These are phyloP conservation scores for Cheilosia soror DNA, from an alignment of 2,888 invertebrate genomes.

Conservation along the genomic window DNA sequence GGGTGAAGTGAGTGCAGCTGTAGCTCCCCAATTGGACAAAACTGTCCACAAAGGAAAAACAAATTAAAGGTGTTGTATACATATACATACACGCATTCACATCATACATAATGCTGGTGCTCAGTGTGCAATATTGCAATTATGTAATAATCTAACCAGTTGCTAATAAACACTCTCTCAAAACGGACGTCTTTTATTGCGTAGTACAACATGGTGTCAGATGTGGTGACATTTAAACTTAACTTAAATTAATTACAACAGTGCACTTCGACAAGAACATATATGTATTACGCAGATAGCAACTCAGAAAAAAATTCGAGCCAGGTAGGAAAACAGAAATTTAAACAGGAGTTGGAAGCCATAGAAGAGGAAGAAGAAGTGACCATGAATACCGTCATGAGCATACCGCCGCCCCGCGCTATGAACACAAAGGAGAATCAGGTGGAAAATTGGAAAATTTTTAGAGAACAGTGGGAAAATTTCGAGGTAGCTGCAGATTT, in stretches of 20 bases:
- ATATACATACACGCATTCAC: too few relatives aligned
- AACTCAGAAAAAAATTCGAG: too few relatives aligned
- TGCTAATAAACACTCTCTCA: neutral
- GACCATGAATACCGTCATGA: neutral
- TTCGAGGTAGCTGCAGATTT: constrained; percentile 13
- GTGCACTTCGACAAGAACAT: neutral
- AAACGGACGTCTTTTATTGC: neutral
- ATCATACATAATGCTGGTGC: too few relatives aligned
- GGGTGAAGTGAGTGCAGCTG: too few relatives aligned
- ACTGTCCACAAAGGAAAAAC: too few relatives aligned
- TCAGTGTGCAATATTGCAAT: too few relatives aligned
- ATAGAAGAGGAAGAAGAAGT: neutral
- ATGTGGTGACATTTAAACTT: neutral
- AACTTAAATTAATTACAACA: neutral
- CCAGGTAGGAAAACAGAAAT: neutral
- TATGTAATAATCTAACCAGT: neutral
- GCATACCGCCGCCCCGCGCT: neutral
- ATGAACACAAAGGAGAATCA: neutral
- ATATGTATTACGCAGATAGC: too few relatives aligned
- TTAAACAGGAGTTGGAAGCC: neutral
- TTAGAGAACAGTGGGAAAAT: constrained; percentile 7
- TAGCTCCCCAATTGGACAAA: too few relatives aligned
- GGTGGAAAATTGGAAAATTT: constrained; percentile 6
- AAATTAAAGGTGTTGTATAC: too few relatives aligned
- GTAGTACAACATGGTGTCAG: neutral